Evolutionary conservation across 2,113 vertebrate species (phyloP).

Genomic region (Amia ocellicauda): DNA sequence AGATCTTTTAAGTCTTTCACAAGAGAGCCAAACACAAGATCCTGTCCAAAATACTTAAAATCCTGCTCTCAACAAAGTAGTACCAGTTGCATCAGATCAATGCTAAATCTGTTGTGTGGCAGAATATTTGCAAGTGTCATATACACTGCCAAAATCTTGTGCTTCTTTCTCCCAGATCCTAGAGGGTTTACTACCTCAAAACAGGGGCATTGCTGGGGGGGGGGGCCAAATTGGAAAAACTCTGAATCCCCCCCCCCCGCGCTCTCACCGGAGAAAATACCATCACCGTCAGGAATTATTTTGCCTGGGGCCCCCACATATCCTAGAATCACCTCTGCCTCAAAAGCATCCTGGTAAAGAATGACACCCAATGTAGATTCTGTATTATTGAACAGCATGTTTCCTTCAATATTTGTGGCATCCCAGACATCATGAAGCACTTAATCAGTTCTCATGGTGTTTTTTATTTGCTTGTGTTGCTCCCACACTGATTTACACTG

Average conservation of each 20-base stretch:
- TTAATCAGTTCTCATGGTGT: not conserved
- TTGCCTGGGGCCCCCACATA: too few species aligned
- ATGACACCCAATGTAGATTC: conserved; percentile 9
- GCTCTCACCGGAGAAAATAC: too few species aligned
- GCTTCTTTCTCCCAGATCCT: conserved; percentile 27
- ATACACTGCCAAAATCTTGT: conserved; percentile 27
- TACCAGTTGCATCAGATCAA: conserved; percentile 29
- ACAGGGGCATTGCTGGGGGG: too few species aligned
- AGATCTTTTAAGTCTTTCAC: conserved; percentile 23
- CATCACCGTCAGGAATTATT: too few species aligned
- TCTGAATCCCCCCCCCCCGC: too few species aligned
- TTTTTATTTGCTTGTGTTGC: conserved; percentile 14
- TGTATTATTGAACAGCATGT: not conserved
- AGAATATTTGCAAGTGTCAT: conserved; percentile 20
- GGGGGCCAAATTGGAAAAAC: too few species aligned
- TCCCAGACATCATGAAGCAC: conserved; percentile 14
- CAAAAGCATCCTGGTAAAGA: conserved; percentile 6
- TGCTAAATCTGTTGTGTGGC: conserved; percentile 24
- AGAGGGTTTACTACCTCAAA: too few species aligned
- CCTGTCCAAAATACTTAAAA: conserved; percentile 20
- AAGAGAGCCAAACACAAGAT: conserved; percentile 17
- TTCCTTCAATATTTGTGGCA: conserved; percentile 14
- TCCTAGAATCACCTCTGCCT: too few species aligned
- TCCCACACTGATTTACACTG: conserved; percentile 13
- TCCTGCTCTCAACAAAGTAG: conserved; percentile 26